A percentile compares a stretch with the other conserved stretches of the same genome.
Evolutionary conservation across 2,797 vertebrate genomes (phyloP).

Genomic region (Mormyrus proboscirostris): DNA sequence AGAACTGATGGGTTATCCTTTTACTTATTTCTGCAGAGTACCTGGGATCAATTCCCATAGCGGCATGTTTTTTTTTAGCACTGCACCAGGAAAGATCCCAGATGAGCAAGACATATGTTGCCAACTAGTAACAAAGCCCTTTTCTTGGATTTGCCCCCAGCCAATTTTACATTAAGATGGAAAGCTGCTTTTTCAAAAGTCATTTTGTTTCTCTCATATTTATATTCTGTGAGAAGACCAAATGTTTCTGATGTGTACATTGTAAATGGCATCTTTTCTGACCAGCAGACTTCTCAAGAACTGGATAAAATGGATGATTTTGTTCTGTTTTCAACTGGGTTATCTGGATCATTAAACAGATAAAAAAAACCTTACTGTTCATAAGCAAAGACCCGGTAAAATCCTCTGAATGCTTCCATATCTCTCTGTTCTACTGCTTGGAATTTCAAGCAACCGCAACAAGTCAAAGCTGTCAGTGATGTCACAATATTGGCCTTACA

Average conservation of each 20-base stretch:
- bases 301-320: neutral
- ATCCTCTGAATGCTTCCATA: neutral
- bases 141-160: slow-evolving; percentile 20
- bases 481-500: slow-evolving; percentile 24
- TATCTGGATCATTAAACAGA: slow-evolving; percentile 42
- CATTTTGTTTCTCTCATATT: slow-evolving; percentile 14
- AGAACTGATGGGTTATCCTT: slow-evolving; percentile 14
- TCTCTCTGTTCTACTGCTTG: slow-evolving; percentile 5
- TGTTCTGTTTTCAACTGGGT: neutral
- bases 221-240: slow-evolving; percentile 1
- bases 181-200: slow-evolving; percentile 10
- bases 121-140: slow-evolving; percentile 14
- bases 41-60: slow-evolving; percentile 18
- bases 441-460: slow-evolving; percentile 28
- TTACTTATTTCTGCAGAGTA: slow-evolving; percentile 2
- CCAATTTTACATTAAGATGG: slow-evolving; percentile 12
- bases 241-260: slow-evolving; percentile 6
- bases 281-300: neutral
- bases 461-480: slow-evolving; percentile 25
- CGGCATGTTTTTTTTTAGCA: neutral
- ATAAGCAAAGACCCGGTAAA: slow-evolving; percentile 18
- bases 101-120: slow-evolving; percentile 20
- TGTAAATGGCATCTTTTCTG: slow-evolving; percentile 9
- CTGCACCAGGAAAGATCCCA: slow-evolving; percentile 13
- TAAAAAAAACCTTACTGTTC: slow-evolving; percentile 16